A percentile compares a stretch with the other conserved stretches of the same genome.
Evolutionary conservation across 2,113 vertebrate genomes (phyloP).

Genomic region (Ammodytes marinus): DNA sequence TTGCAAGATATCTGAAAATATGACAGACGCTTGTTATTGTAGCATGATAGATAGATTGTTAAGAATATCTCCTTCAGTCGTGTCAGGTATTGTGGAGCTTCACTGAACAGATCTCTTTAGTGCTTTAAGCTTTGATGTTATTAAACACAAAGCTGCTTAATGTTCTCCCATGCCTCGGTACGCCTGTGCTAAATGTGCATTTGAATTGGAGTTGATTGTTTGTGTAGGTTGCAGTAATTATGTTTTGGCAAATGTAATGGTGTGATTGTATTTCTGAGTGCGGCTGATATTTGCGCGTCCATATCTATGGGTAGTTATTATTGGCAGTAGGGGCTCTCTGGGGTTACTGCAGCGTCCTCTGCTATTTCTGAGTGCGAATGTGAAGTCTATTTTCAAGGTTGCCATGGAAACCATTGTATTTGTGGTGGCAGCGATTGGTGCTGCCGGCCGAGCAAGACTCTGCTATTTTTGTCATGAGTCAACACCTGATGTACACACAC

Average conservation of each 20-base stretch:
- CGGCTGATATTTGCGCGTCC: constrained; percentile 51
- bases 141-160: constrained; percentile 50
- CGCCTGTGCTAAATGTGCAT: constrained; percentile 44
- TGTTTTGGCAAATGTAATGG: constrained; percentile 65
- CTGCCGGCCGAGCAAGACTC: constrained; percentile 83
- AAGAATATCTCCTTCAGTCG: constrained; percentile 13
- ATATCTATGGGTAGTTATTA: constrained; percentile 72
- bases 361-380: constrained; percentile 82
- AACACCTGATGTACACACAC: constrained; percentile 78
- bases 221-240: constrained; percentile 68
- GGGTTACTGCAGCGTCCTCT: constrained; percentile 74
- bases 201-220: constrained; percentile 57
- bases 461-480: constrained; percentile 88
- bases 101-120: constrained; percentile 13
- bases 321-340: constrained; percentile 70
- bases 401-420: constrained; percentile 89
- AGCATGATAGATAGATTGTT: constrained; percentile 22
- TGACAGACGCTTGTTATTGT: not conserved
- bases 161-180: constrained; percentile 32
- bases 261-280: constrained; percentile 59
- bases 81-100: constrained; percentile 23
- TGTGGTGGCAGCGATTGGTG: constrained; percentile 84
- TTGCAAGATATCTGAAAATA: constrained; percentile 36
- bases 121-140: constrained; percentile 45
- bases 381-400: constrained; percentile 86